These are phyloP conservation scores for Epistrophella euchroma DNA, from an alignment of 2,888 invertebrate genomes.

Conservation along the genomic window DNA sequence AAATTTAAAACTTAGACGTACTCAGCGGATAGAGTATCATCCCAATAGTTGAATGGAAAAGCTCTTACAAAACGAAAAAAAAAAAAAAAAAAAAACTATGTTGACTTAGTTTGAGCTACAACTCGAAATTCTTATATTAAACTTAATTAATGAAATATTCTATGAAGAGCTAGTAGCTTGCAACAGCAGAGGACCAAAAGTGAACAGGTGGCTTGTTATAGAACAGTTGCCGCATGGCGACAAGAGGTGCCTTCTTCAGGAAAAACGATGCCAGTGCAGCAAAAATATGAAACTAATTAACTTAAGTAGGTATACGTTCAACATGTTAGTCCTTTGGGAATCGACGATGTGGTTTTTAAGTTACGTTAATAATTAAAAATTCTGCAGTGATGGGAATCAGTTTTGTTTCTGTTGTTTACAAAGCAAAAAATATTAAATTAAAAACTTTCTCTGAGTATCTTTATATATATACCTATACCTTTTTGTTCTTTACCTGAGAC, in stretches of 20 bases:
- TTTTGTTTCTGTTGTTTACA: neutral
- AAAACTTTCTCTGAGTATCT: neutral
- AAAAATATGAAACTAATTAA: slow-evolving; percentile 64
- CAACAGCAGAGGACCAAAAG: slow-evolving; percentile 9
- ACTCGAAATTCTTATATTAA: slow-evolving; percentile 53
- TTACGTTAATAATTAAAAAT: slow-evolving; percentile 27
- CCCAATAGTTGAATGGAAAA: slow-evolving; percentile 44
- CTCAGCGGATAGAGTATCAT: slow-evolving; percentile 24
- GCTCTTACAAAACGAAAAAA: slow-evolving; percentile 22
- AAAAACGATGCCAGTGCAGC: slow-evolving; percentile 23
- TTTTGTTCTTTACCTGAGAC: neutral
- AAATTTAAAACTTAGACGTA: neutral
- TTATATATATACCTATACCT: no score
- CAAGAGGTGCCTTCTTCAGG: slow-evolving; percentile 9
- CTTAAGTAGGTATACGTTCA: slow-evolving; percentile 52
- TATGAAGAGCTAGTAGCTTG: slow-evolving; percentile 25
- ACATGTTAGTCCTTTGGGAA: slow-evolving; percentile 30
- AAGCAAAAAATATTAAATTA: neutral
- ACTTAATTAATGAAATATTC: slow-evolving; percentile 66
- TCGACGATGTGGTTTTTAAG: slow-evolving; percentile 25
- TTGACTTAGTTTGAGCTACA: slow-evolving; percentile 58
- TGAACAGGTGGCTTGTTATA: slow-evolving; percentile 43
- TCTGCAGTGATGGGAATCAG: neutral
- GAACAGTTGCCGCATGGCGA: slow-evolving; percentile 1
- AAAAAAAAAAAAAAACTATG: slow-evolving; percentile 14